Percentiles rank a stretch among this genome's conserved stretches.
These are phyloP conservation scores for Drosophila athabasca DNA, from an alignment of 1,140 invertebrate species.

Conservation along the genomic window DNA sequence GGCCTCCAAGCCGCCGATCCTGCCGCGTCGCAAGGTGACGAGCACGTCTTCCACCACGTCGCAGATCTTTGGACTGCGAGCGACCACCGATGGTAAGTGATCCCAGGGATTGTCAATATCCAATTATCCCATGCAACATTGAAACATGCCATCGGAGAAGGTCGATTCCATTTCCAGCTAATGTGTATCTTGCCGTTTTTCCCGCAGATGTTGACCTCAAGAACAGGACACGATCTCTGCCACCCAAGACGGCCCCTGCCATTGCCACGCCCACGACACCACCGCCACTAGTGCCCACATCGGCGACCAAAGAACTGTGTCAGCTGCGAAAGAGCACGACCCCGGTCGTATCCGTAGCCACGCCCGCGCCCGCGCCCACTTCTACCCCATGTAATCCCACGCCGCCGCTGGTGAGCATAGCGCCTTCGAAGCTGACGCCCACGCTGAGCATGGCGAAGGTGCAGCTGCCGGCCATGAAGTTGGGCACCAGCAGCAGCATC, in stretches of 20 bases:
- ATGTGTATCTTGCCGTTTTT: too few species aligned
- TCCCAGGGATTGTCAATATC: too few species aligned
- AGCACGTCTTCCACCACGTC: too few species aligned
- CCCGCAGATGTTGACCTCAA: slow-evolving; percentile 76
- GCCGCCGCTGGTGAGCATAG: slow-evolving; percentile 70
- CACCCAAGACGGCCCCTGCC: slow-evolving; percentile 83
- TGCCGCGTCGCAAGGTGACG: too few species aligned
- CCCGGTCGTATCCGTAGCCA: slow-evolving; percentile 6
- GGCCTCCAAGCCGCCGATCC: too few species aligned
- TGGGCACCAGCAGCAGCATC: slow-evolving; percentile 10
- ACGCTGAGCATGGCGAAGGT: slow-evolving; percentile 61
- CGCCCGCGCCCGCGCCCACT: slow-evolving; percentile 22
- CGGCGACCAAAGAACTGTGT: slow-evolving; percentile 56
- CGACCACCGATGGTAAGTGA: slow-evolving; percentile 30
- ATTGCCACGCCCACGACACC: slow-evolving; percentile 79
- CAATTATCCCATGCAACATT: too few species aligned
- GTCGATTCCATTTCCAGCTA: too few species aligned
- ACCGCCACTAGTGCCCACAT: slow-evolving; percentile 72
- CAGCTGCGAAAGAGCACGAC: slow-evolving; percentile 57
- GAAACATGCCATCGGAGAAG: too few species aligned
- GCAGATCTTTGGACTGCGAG: too few species aligned
- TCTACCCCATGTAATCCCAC: slow-evolving; percentile 9
- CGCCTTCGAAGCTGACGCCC: slow-evolving; percentile 63
- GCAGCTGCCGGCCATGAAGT: slow-evolving; percentile 32
- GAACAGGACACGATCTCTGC: slow-evolving; percentile 88